Evolutionary conservation across 2,797 vertebrate species (phyloP).

Genomic region (Anabacerthia variegaticeps): DNA sequence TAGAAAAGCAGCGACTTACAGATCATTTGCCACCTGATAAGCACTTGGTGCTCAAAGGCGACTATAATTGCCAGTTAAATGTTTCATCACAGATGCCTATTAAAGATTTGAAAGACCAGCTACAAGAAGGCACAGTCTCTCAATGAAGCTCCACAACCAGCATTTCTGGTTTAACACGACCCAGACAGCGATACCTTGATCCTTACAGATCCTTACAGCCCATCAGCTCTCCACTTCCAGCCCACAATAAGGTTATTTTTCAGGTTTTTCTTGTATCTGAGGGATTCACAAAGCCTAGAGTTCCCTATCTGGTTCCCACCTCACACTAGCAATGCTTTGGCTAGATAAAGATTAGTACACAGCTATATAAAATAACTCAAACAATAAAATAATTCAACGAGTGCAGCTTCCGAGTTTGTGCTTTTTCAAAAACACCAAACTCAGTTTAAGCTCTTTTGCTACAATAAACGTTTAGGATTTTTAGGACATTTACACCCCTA

Average conservation of each 20-base stretch:
- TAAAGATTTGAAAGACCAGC: background rate
- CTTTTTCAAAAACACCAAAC: background rate
- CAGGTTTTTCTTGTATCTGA: background rate
- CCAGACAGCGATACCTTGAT: background rate
- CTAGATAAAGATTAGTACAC: background rate
- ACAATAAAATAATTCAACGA: background rate
- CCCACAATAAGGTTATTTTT: background rate
- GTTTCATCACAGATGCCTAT: background rate
- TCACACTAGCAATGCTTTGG: fast-evolving
- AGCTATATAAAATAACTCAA: background rate
- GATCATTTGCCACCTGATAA: background rate
- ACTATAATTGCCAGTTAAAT: slow-evolving; percentile 21
- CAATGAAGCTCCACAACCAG: slow-evolving; percentile 8
- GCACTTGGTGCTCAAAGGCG: background rate
- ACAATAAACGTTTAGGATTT: background rate
- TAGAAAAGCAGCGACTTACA: background rate
- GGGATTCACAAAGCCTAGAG: background rate
- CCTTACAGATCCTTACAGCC: background rate
- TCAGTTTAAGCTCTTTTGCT: background rate
- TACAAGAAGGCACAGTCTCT: background rate
- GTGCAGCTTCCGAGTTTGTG: fast-evolving
- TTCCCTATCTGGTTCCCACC: background rate
- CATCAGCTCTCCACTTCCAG: background rate
- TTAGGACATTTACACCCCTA: background rate
- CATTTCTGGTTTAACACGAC: slow-evolving; percentile 37